Base-by-base conservation (phyloP, 30 jellyfish, hydroid and myxozoan genomes). In the Hydractinia echinata region DNA sequence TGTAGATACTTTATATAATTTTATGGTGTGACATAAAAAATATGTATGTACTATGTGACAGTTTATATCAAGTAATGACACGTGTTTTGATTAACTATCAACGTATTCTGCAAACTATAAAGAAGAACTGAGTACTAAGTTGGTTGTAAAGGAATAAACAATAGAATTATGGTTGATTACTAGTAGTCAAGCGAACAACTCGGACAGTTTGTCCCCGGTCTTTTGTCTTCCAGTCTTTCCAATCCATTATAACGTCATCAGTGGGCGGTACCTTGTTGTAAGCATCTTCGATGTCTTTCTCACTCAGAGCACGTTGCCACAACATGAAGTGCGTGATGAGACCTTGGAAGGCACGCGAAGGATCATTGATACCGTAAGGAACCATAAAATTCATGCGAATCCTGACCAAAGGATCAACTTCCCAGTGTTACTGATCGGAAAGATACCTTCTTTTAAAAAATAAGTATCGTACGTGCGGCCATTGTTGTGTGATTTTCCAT, bases 271-370 rank as follows among this genome's bases (percentile, higher is more conserved):
- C 74, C 16, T 64, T 64, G 74, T 64, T 64, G 18, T n/a, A 64
- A 9, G 74, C 74, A n/a, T 64, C 74, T 13, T 64, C 39, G 74
- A 64, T 64, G 19, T 64, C 74, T 64, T 64, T 51, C 19, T 44
- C 5, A 64, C 51, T 64, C 10, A 64, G 6, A 64, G 19, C 39
- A 7, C 74, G 19, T 51, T 64, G 51, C 74, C 74, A 64, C 74
- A 64, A 13, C 74, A 64, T 64, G 51, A 64, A 6, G 18, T 64
- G 74, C 18, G 74, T 6, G 4, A 64, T 64, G 51, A 64, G 19
- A 13, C 74, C 74, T 13, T 64, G 74, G 16, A 64, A 64, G 39
- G 74, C 74, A n/a, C 74, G 74, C 51, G 19, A 64, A n/a, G 74
- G 74, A 13, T 64, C 39, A 13, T 44, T 64, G 74, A 64, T 64